Evolutionary conservation across 2,797 vertebrate species (phyloP).

Genomic region (Takifugu ocellatus): DNA sequence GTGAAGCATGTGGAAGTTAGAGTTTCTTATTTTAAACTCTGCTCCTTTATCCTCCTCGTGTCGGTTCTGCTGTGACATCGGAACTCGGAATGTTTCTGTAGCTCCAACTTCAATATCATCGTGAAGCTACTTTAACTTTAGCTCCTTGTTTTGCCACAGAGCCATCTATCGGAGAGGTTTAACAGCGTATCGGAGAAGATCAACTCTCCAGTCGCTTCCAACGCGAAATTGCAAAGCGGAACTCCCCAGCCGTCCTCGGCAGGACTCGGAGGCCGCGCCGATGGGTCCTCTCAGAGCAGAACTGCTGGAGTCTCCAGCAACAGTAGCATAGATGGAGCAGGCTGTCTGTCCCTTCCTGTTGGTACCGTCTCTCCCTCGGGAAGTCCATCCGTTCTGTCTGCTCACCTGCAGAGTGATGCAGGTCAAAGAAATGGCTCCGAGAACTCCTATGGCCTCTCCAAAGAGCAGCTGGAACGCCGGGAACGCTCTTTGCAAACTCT

Average conservation of each 20-base stretch:
- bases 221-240: constrained; percentile 84
- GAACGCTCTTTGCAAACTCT: constrained; percentile 95
- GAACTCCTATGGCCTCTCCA: constrained; percentile 84
- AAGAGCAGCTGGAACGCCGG: constrained; percentile 95
- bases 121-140: neutral
- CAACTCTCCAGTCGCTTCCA: constrained; percentile 80
- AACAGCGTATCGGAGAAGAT: constrained; percentile 80
- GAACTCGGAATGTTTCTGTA: no score
- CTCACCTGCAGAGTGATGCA: constrained; percentile 71
- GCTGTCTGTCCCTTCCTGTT: constrained; percentile 55
- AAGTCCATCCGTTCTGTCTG: constrained; percentile 71
- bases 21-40: constrained; percentile 52
- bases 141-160: constrained; percentile 44
- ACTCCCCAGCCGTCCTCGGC: constrained; percentile 72
- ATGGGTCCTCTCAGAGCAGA: constrained; percentile 70
- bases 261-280: constrained; percentile 70
- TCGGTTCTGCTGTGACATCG: neutral
- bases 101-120: no score
- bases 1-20: constrained; percentile 16
- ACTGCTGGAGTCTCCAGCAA: constrained; percentile 52
- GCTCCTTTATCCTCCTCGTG: constrained; percentile 54
- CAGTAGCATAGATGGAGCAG: constrained; percentile 58
- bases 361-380: constrained; percentile 58
- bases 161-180: constrained; percentile 74
- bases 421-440: constrained; percentile 59